phyloP scores from a whole-genome alignment of 2,113 vertebrate genomes.

The Trochalopteron elliotii region DNA sequence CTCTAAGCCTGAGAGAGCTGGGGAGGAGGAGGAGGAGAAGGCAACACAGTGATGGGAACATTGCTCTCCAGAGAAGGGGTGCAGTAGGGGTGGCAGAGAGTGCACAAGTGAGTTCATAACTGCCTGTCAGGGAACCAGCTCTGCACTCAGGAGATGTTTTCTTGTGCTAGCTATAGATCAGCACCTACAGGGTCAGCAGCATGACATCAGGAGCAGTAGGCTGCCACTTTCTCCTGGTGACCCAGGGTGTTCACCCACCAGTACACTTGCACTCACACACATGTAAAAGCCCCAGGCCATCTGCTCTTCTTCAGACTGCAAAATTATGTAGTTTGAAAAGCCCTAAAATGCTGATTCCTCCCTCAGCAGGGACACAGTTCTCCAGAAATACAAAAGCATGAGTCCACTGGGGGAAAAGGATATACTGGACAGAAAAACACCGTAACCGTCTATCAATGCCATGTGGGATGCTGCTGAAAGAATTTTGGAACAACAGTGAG shows the following conservation, averaged over 20 bases:
- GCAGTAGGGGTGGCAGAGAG: neutral
- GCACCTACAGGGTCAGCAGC: neutral
- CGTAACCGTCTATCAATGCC: slow-evolving; percentile 53
- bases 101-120: neutral
- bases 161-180: neutral
- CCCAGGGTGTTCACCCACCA: neutral
- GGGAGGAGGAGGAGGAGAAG: neutral
- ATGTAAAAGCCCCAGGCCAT: neutral
- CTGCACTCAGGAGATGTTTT: neutral
- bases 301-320: neutral
- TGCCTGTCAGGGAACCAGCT: neutral
- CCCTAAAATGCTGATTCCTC: neutral
- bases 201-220: neutral
- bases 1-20: neutral
- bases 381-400: slow-evolving; percentile 25
- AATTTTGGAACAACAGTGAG: slow-evolving; percentile 54
- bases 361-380: neutral
- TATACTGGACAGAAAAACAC: slow-evolving; percentile 34
- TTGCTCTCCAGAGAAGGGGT: neutral
- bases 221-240: neutral
- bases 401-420: neutral
- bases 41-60: neutral
- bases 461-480: slow-evolving; percentile 61
- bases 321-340: neutral
- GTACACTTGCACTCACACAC: neutral